These are phyloP conservation scores for Bellardia pandia DNA, from an alignment of 2,888 invertebrate species.

Conservation along the genomic window DNA sequence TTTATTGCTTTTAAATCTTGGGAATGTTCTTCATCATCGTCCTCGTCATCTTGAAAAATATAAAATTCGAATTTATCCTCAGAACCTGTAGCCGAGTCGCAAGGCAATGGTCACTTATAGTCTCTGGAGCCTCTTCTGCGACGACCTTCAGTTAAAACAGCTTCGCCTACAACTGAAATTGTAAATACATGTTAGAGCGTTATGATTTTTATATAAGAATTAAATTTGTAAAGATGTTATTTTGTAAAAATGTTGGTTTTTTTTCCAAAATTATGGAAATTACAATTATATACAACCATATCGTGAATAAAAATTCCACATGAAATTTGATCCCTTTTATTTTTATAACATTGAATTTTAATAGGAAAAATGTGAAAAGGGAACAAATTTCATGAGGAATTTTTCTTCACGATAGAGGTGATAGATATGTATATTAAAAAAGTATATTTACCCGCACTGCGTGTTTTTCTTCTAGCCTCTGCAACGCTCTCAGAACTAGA, in stretches of 20 bases:
- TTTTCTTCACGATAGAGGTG: no score
- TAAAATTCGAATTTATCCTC: constrained; percentile 75
- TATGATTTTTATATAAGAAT: no score
- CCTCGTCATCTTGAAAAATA: constrained; percentile 74
- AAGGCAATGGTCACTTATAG: constrained; percentile 89
- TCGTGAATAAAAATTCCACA: no score
- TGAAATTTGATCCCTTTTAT: no score
- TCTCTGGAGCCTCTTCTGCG: constrained; percentile 89
- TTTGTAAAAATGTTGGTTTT: no score
- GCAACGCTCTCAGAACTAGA: constrained; percentile 77
- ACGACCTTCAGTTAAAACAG: constrained; percentile 82
- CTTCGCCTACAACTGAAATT: constrained; percentile 80
- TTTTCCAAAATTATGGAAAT: no score
- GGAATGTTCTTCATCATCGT: constrained; percentile 76
- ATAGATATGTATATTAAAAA: not conserved
- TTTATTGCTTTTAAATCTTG: constrained; percentile 65
- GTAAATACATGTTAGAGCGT: no score
- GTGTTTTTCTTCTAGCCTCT: constrained; percentile 86
- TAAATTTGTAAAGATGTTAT: no score
- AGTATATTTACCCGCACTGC: constrained; percentile 87
- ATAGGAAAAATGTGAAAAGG: no score
- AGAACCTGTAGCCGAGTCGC: constrained; percentile 83
- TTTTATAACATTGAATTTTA: no score
- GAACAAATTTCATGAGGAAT: no score
- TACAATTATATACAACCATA: no score